Evolutionary conservation across 2,797 vertebrate species (phyloP).

Genomic region (Gymnocypris eckloni): DNA sequence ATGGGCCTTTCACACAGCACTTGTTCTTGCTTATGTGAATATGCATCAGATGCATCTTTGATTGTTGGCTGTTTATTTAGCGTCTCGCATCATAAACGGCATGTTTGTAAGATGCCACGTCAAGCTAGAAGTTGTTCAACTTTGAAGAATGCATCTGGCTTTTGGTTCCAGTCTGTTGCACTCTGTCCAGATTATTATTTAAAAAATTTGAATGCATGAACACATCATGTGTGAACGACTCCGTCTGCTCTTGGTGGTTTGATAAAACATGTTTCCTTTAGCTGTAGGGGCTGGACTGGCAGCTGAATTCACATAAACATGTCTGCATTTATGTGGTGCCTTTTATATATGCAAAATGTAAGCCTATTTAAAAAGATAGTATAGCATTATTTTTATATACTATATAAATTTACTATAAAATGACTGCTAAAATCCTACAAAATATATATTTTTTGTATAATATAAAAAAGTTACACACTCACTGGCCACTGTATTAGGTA

Average conservation of each 20-base stretch:
- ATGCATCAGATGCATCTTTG: slow-evolving; percentile 20
- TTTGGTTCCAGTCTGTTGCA: slow-evolving; percentile 21
- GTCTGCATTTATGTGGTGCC: background rate
- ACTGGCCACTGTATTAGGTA: no score
- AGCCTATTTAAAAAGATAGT: background rate
- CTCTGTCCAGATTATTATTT: background rate
- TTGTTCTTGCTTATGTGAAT: background rate
- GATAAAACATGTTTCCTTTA: background rate
- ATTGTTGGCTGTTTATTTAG: slow-evolving; percentile 15
- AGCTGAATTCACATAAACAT: background rate
- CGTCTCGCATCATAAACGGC: no score
- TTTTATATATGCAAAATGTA: background rate
- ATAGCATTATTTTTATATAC: background rate
- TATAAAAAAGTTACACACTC: no score
- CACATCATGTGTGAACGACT: background rate
- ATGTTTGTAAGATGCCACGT: slow-evolving; percentile 16
- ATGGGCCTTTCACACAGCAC: background rate
- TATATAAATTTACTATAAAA: background rate
- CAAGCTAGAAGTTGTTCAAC: background rate
- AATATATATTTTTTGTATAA: no score
- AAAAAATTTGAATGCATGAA: background rate
- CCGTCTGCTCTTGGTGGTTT: slow-evolving; percentile 1
- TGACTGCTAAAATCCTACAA: background rate
- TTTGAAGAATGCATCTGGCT: slow-evolving; percentile 13
- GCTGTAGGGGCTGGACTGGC: slow-evolving; percentile 10